Evolutionary conservation across 1,140 invertebrate species (phyloP).

Genomic region (Oryctes rhinoceros): DNA sequence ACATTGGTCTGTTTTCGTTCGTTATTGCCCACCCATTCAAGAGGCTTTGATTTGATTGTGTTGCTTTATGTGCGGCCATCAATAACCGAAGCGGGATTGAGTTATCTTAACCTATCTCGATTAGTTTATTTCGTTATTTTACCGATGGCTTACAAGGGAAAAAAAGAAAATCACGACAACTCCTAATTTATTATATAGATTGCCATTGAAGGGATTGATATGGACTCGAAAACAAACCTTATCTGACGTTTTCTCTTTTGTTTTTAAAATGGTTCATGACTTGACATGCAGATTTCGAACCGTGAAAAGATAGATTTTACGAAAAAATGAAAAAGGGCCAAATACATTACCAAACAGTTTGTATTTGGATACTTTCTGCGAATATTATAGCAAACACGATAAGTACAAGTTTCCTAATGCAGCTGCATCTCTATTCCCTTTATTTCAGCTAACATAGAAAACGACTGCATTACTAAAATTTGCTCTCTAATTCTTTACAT

Average conservation of each 20-base stretch:
- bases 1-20: conserved; percentile 47
- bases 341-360: too few species aligned
- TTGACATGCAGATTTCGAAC: neutral
- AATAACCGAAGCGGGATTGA: conserved; percentile 42
- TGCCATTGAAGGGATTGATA: conserved; percentile 27
- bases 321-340: too few species aligned
- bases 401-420: too few species aligned
- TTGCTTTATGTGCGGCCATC: conserved; percentile 47
- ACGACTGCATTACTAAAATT: too few species aligned
- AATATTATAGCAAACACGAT: too few species aligned
- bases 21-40: conserved; percentile 50
- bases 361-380: too few species aligned
- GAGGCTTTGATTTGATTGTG: conserved; percentile 50
- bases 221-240: neutral
- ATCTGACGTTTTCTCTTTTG: neutral
- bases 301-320: neutral
- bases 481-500: too few species aligned
- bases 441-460: too few species aligned
- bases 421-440: too few species aligned
- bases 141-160: conserved; percentile 24
- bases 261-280: neutral
- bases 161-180: neutral
- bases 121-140: conserved; percentile 37
- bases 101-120: conserved; percentile 37
- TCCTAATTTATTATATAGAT: conserved; percentile 17